Evolutionary conservation across 2,797 vertebrate genomes (phyloP), one percentile per base, ranked within the genome.

Genomic region (Cynodonichthys magdalenae): DNA sequence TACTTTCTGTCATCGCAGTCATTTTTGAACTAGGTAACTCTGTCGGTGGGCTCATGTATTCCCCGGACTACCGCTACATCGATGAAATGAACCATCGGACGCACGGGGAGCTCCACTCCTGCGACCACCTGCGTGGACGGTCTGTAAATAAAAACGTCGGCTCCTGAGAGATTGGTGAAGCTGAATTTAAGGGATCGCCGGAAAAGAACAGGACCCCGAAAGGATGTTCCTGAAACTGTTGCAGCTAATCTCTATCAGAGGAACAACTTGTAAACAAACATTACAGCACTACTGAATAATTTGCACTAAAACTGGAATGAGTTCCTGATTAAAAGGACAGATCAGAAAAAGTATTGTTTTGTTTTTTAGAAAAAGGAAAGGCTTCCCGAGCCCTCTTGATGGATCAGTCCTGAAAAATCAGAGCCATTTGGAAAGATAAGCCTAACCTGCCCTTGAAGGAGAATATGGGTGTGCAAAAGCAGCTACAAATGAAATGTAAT

Each of bases 11-110:
- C 44, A 44, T 91, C 0, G 63, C 76, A 0, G 69, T 88, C 52
- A 0, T 93, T 12, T 87, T 79, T 20, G 70, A 55, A 3, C 20
- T 92, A 0, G 76, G 61, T 2, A 89, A 93, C 58, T 89, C 87
- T 3, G 36, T 93, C 1, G 92, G 93, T 0, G 90, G 90, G 0
- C 74, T 89, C 41, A 92, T 92, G 92, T 87, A 86, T 12, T 18
- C 54, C 48, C 90, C 86, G 53, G 59, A 83, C 59, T 49, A 52
- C 0, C 15, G 4, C 29, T 75, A 86, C 50, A 24, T 49, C 0
- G 1, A 24, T 34, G 69, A 69, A 15, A 15, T 17, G 48, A 36
- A 74, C 6, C 55, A 62, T 0, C 69, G 71, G 15, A 53, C 56
- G 0, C 53, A 63, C 36, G 18, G 9, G 5, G 45, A 17, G 19